These are phyloP conservation scores for Laupala kohalensis DNA, from an alignment of 1,140 invertebrate species.

Conservation along the genomic window DNA sequence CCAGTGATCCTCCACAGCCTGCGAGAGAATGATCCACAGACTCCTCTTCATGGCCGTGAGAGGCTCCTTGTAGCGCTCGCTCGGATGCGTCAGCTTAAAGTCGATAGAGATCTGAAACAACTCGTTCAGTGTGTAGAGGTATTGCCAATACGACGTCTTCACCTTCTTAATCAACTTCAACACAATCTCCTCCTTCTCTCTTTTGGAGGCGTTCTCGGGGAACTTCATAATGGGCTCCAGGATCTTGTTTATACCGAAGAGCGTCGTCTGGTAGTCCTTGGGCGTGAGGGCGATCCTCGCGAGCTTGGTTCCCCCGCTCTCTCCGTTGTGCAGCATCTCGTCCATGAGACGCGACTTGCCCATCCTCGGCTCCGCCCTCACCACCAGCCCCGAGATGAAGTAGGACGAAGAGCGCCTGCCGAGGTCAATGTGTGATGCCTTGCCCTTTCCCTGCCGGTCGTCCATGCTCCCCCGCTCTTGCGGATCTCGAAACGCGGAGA, in stretches of 20 bases:
- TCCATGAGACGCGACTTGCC: slow-evolving; percentile 44
- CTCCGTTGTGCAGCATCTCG: slow-evolving; percentile 27
- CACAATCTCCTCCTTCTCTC: not conserved
- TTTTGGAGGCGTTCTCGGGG: not conserved
- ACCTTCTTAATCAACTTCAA: not conserved
- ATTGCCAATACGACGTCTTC: slow-evolving; percentile 22
- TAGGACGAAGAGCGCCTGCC: not conserved
- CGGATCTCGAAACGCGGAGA: not conserved
- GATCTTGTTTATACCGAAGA: not conserved
- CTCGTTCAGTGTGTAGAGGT: slow-evolving; percentile 34
- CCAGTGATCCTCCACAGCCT: not conserved
- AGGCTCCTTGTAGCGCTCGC: not conserved
- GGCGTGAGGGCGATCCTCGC: not conserved
- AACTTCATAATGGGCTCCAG: not conserved
- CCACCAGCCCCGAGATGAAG: slow-evolving; percentile 17
- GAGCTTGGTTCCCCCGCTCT: not conserved
- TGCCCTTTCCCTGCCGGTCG: not conserved
- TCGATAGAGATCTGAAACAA: slow-evolving; percentile 24
- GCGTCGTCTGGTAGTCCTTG: not conserved
- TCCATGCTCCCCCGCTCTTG: not conserved
- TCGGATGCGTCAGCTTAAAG: not conserved
- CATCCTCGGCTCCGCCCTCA: slow-evolving; percentile 36
- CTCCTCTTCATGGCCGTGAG: not conserved
- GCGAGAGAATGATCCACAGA: not conserved
- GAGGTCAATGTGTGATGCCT: not conserved